Percentiles rank a stretch among this genome's conserved stretches.
Evolutionary conservation across 1,140 invertebrate genomes (phyloP).

Genomic region (Medauroidea extradentata): DNA sequence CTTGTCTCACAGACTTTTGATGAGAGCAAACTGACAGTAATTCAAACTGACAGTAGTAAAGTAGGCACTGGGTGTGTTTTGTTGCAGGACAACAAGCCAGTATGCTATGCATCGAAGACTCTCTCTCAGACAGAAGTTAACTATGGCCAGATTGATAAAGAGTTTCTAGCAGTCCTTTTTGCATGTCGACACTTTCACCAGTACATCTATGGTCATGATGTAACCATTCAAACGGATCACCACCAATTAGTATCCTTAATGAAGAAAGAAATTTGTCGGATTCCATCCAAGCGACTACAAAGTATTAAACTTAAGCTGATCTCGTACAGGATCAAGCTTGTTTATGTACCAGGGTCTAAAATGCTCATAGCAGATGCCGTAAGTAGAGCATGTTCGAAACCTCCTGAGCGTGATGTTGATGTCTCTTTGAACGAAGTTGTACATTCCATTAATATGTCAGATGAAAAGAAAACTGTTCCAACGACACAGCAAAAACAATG

Average conservation of each 20-base stretch:
- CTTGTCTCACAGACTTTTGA: no score
- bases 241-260: no score
- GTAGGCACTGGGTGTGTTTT: slow-evolving; percentile 40
- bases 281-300: no score
- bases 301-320: slow-evolving; percentile 14
- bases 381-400: no score
- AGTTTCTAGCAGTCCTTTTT: slow-evolving; percentile 37
- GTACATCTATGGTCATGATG: slow-evolving; percentile 31
- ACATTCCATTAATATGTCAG: no score
- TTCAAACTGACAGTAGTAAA: slow-evolving; percentile 38
- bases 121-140: slow-evolving; percentile 33
- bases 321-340: slow-evolving; percentile 17
- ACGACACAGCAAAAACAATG: slow-evolving; percentile 28
- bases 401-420: no score
- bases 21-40: slow-evolving; percentile 20
- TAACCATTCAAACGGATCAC: no score
- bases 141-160: slow-evolving; percentile 46
- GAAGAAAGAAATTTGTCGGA: no score
- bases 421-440: no score
- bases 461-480: slow-evolving; percentile 27
- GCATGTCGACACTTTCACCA: slow-evolving; percentile 36
- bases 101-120: slow-evolving; percentile 38
- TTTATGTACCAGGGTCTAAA: background rate
- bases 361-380: no score
- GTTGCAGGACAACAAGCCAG: slow-evolving; percentile 38